Conservation (phyloP, 2,113 vertebrate species). For the Gambusia holbrooki region DNA sequence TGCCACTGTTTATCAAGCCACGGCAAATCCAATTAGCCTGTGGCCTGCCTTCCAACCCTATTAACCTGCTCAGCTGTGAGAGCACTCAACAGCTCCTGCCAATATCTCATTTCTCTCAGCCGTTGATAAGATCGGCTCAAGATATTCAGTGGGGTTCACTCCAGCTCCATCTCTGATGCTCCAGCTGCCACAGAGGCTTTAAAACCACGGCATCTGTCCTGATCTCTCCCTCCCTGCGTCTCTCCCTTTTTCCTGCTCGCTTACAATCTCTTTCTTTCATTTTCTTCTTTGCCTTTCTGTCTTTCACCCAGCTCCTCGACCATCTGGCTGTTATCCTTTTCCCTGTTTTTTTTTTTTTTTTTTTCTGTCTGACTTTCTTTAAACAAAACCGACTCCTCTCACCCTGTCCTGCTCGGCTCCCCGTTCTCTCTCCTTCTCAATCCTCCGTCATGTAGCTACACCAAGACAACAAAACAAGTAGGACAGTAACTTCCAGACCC, state of each 20-base stretch:
- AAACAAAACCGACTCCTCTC: slow-evolving; percentile 28
- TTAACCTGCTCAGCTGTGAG: slow-evolving; percentile 95
- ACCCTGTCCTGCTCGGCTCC: slow-evolving; percentile 70
- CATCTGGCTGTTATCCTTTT: slow-evolving; percentile 34
- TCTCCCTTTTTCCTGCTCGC: slow-evolving; percentile 56
- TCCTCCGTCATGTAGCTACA: slow-evolving; percentile 76
- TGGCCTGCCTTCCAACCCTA: slow-evolving; percentile 93
- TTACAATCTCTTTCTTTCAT: slow-evolving; percentile 57
- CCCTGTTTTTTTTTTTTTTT: slow-evolving; percentile 25
- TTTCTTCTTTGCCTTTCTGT: slow-evolving; percentile 26
- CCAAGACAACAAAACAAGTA: slow-evolving; percentile 79
- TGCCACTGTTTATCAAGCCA: slow-evolving; percentile 92
- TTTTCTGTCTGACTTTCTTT: slow-evolving; percentile 21
- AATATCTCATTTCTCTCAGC: slow-evolving; percentile 95
- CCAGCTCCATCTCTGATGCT: slow-evolving; percentile 81
- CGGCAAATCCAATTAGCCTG: slow-evolving; percentile 98
- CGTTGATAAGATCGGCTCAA: slow-evolving; percentile 94
- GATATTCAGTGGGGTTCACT: slow-evolving; percentile 92
- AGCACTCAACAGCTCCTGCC: slow-evolving; percentile 90
- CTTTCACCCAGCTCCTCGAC: slow-evolving; percentile 18
- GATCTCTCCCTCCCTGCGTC: slow-evolving; percentile 42
- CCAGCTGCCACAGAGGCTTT: slow-evolving; percentile 75
- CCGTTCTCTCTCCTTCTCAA: slow-evolving; percentile 33
- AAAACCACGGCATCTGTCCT: slow-evolving; percentile 76
- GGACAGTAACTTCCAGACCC: slow-evolving; percentile 84